A percentile compares a stretch with the other conserved stretches of the same genome.
Evolutionary conservation across 2,888 invertebrate species (phyloP).

Genomic region (Sarcophaga rosellei): DNA sequence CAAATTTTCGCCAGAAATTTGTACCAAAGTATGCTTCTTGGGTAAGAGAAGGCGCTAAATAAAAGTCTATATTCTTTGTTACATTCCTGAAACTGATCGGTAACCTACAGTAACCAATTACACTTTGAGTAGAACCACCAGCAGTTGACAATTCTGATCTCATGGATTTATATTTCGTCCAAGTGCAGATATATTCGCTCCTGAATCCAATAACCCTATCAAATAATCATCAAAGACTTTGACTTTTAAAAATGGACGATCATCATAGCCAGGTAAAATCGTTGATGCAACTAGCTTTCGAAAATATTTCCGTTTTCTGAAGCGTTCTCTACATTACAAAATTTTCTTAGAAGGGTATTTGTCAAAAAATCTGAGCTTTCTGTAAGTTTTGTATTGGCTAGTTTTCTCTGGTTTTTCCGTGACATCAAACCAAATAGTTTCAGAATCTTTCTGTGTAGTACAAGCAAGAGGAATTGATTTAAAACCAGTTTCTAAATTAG

Average conservation of each 20-base stretch:
- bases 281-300: background rate
- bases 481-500: background rate
- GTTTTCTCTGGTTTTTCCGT: background rate
- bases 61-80: too few relatives aligned
- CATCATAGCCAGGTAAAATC: conserved; percentile 28
- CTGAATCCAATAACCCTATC: conserved; percentile 7
- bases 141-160: conserved; percentile 14
- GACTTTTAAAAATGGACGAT: conserved; percentile 21
- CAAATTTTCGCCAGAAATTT: background rate
- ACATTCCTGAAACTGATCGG: too few relatives aligned
- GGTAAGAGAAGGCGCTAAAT: too few relatives aligned
- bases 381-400: conserved; percentile 3
- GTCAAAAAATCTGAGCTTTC: background rate
- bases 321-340: background rate
- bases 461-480: too few relatives aligned
- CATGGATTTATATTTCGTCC: conserved; percentile 13
- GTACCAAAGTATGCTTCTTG: background rate
- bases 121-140: conserved; percentile 16
- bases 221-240: background rate
- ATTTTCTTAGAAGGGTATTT: background rate
- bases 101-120: too few relatives aligned
- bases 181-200: conserved; percentile 26
- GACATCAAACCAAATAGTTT: background rate
- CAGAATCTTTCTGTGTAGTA: background rate
- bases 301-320: background rate